A percentile compares a stretch with the other conserved stretches of the same genome.
Evolutionary conservation across 2,888 invertebrate genomes (phyloP).

Genomic region (Troides aeacus): DNA sequence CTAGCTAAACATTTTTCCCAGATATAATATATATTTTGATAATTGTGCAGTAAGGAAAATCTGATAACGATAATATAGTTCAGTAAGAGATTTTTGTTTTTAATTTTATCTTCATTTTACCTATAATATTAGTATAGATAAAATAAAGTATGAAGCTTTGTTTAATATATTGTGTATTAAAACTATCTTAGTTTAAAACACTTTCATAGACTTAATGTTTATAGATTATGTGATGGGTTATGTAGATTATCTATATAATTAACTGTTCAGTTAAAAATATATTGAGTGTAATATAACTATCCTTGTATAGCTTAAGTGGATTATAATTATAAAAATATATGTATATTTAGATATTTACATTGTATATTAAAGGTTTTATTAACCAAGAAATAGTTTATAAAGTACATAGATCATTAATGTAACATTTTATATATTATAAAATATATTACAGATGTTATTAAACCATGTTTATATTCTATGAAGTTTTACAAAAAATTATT

Average conservation of each 20-base stretch:
- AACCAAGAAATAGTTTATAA: background rate
- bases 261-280: too few relatives aligned
- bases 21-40: too few relatives aligned
- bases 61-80: too few relatives aligned
- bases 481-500: conserved; percentile 4
- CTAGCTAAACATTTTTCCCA: too few relatives aligned
- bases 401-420: background rate
- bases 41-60: too few relatives aligned
- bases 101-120: too few relatives aligned
- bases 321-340: conserved; percentile 42
- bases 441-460: background rate
- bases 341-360: conserved; percentile 59
- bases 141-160: too few relatives aligned
- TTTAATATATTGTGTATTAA: too few relatives aligned
- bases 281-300: background rate
- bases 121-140: too few relatives aligned
- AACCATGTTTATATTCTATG: conserved; percentile 23
- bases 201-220: background rate
- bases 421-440: background rate
- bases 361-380: conserved; percentile 11
- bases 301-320: background rate
- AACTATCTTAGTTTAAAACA: too few relatives aligned
- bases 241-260: background rate
- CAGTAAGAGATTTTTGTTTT: too few relatives aligned
- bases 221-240: background rate